These are phyloP conservation scores for Chloroclystis v-ata DNA, from an alignment of 2,888 invertebrate species.

Conservation along the genomic window DNA sequence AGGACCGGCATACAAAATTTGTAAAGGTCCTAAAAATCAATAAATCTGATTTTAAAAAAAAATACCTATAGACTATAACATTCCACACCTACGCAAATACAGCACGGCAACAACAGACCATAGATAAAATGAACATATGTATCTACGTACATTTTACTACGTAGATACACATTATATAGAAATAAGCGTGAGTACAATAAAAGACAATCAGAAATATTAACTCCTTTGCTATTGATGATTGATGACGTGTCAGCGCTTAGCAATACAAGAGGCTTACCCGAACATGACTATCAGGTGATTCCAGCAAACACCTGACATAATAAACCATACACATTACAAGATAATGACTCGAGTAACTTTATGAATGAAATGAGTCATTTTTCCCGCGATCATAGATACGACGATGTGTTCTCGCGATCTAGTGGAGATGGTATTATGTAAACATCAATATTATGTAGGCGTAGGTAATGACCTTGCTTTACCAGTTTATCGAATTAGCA, in stretches of 20 bases:
- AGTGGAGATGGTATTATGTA: slow-evolving; percentile 19
- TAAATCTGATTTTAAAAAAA: too few relatives aligned
- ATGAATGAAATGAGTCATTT: slow-evolving; percentile 47
- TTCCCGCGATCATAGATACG: slow-evolving; percentile 47
- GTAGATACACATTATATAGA: too few relatives aligned
- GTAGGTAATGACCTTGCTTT: slow-evolving; percentile 8
- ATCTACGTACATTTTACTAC: too few relatives aligned
- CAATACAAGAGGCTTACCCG: background rate
- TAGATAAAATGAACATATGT: slow-evolving; percentile 5
- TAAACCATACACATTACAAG: slow-evolving; percentile 25
- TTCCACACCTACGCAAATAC: background rate
- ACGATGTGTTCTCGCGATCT: slow-evolving; percentile 32
- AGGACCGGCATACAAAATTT: too few relatives aligned
- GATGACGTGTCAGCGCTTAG: too few relatives aligned
- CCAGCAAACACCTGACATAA: slow-evolving; percentile 34
- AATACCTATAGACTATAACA: too few relatives aligned
- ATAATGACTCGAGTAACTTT: slow-evolving; percentile 34
- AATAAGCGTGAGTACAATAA: too few relatives aligned
- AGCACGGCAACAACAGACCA: slow-evolving; percentile 1
- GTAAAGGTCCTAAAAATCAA: too few relatives aligned
- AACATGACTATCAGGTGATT: slow-evolving; percentile 26
- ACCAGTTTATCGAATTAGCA: background rate
- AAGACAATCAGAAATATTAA: too few relatives aligned
- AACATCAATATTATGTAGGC: slow-evolving; percentile 13
- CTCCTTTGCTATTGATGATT: too few relatives aligned